A percentile compares a stretch with the other conserved stretches of the same genome.
phyloP scores from a whole-genome alignment of 2,113 vertebrate genomes.

The Chaetops frenatus region DNA sequence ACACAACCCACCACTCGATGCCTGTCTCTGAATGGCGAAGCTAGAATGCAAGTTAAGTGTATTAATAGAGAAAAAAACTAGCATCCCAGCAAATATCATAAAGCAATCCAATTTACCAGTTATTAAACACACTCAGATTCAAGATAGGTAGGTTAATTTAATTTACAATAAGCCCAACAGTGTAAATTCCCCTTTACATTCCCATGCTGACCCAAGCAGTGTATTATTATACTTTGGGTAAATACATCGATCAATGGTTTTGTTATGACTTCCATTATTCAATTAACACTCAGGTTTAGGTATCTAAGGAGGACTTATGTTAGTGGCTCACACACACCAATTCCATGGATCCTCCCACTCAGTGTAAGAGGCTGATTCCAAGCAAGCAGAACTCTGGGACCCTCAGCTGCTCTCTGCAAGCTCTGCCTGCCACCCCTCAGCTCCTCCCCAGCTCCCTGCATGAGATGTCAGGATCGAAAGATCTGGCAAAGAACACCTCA shows the following conservation, averaged over 20 bases:
- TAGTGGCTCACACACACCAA: conserved; percentile 62
- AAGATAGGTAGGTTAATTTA: conserved; percentile 66
- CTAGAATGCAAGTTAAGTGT: conserved; percentile 89
- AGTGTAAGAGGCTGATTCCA: not conserved
- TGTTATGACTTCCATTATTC: conserved; percentile 12
- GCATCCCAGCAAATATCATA: conserved; percentile 82
- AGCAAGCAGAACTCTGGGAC: conserved; percentile 62
- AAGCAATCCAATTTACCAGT: conserved; percentile 76
- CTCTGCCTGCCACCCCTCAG: not conserved
- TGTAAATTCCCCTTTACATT: conserved; percentile 64
- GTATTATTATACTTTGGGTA: conserved; percentile 37
- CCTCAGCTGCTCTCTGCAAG: conserved; percentile 11
- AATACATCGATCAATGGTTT: conserved; percentile 13
- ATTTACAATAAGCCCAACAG: conserved; percentile 69
- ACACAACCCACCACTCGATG: conserved; percentile 86
- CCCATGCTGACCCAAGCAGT: conserved; percentile 65
- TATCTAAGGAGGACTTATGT: conserved; percentile 37
- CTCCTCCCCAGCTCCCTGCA: not conserved
- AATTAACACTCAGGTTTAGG: conserved; percentile 29
- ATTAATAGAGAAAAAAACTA: conserved; percentile 88
- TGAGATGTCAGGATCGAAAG: accelerated
- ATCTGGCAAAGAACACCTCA: not conserved
- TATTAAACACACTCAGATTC: conserved; percentile 70
- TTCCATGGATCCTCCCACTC: conserved; percentile 3
- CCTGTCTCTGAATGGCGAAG: conserved; percentile 84